Base-by-base conservation (phyloP, 2,797 vertebrate genomes). In the Hapalemur alaotrensis region DNA sequence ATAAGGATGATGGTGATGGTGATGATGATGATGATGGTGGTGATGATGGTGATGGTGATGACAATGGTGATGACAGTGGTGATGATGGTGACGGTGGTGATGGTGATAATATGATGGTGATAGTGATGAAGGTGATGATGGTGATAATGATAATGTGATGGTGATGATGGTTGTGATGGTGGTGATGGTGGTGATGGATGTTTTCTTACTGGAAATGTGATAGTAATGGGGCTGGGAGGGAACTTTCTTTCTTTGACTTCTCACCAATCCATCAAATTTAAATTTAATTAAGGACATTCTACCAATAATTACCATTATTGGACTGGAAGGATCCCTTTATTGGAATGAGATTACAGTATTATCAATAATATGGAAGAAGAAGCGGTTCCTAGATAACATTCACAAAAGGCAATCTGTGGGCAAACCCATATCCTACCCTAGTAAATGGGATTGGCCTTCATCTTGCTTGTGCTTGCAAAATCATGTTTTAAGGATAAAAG, bases 71-170 rank as follows among this genome's bases (percentile, higher is more conserved):
- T 76, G 43, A 10, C 32, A 15, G 7, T 46, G 41, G 4, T 73
- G 25, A 3, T 43, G 13, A 0, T 8, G 25, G 0, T 0, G 13
- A 7, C n/a, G 22, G 2, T 2, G 30, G 2, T 1, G 65, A 7
- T 1, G 18, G n/a, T n/a, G n/a, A n/a, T n/a, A n/a, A n/a, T n/a
- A 7, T 18, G 41, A 4, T 28, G 54, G 1, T 59, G n/a, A 0
- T 52, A 59, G 0, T 14, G 14, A 0, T 61, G 85, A 0, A 35
- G 41, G 0, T 52, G 4, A 0, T 4, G 3, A 0, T 15, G 32
- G 0, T 61, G 30, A 1, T 50, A 32, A 3, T 35, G 38, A 2
- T 38, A 9, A 1, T 7, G 7, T 46, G 28, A 0, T 32, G 80
- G 4, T 32, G 28, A 2, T 12, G 9, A 0, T 28, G 30, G 0